Percentiles rank a stretch among this genome's conserved stretches.
phyloP scores from a whole-genome alignment of 2,888 invertebrate species.

The Amphimallon solstitiale region DNA sequence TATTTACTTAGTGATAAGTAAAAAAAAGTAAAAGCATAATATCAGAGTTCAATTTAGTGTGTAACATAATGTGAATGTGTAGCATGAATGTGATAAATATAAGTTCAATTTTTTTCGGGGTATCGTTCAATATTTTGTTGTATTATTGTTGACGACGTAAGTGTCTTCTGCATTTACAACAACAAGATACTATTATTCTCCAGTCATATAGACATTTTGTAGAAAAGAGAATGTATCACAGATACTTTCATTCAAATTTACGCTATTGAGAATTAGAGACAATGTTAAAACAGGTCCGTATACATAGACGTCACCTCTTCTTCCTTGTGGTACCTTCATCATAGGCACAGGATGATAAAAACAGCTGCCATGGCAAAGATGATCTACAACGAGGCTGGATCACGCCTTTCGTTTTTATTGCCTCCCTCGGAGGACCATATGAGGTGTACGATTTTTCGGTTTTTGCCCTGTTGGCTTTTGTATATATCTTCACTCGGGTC shows the following conservation, averaged over 20 bases:
- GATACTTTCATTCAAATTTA: conserved; percentile 1
- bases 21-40: no score
- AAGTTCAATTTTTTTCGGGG: no score
- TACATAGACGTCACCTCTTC: background rate
- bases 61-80: no score
- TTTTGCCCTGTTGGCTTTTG: conserved; percentile 2
- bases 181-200: no score
- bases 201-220: no score
- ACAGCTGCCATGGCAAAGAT: conserved; percentile 16
- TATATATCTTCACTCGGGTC: background rate
- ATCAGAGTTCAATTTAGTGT: no score
- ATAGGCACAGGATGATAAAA: background rate
- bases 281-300: conserved; percentile 10
- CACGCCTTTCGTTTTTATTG: conserved; percentile 10
- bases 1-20: no score
- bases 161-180: no score
- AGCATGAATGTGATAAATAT: no score
- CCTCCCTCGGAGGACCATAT: background rate
- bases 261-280: background rate
- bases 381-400: conserved; percentile 1
- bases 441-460: conserved; percentile 6
- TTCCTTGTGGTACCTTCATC: conserved; percentile 1
- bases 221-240: no score
- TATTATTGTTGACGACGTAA: no score
- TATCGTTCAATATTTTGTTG: no score